Conservation (phyloP, 2,797 vertebrate genomes). For the Sebastiscus albofasciatus region DNA sequence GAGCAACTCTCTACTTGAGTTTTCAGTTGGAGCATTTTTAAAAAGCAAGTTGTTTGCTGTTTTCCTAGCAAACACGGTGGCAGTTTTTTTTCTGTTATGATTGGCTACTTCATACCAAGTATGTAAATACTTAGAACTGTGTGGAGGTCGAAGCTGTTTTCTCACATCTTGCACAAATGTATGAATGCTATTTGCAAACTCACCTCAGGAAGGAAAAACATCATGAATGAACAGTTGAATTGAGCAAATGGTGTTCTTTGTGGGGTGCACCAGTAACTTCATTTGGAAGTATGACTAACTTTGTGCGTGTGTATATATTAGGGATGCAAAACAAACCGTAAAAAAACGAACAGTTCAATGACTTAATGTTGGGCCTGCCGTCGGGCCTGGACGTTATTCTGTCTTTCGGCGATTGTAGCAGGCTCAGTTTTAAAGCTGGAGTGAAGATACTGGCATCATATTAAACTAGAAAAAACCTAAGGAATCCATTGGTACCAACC, state of each 20-base stretch:
- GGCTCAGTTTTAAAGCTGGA: too few relatives aligned
- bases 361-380: too few relatives aligned
- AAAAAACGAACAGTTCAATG: too few relatives aligned
- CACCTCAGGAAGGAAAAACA: constrained; percentile 22
- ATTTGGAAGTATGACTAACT: neutral
- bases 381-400: too few relatives aligned
- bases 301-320: neutral
- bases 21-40: constrained; percentile 21
- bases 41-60: neutral
- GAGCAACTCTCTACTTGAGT: neutral
- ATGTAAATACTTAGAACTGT: constrained; percentile 37
- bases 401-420: too few relatives aligned
- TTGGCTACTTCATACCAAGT: constrained; percentile 8
- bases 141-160: constrained; percentile 15
- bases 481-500: too few relatives aligned
- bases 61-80: constrained; percentile 16
- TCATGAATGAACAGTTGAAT: constrained; percentile 30
- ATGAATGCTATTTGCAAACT: constrained; percentile 28
- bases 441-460: too few relatives aligned
- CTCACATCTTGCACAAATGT: constrained; percentile 10
- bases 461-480: too few relatives aligned
- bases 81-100: neutral
- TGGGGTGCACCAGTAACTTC: constrained; percentile 4
- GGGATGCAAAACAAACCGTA: too few relatives aligned
- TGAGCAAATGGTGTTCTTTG: constrained; percentile 22